phyloP scores from a whole-genome alignment of 2,797 vertebrate genomes.

The Agapornis canus region DNA sequence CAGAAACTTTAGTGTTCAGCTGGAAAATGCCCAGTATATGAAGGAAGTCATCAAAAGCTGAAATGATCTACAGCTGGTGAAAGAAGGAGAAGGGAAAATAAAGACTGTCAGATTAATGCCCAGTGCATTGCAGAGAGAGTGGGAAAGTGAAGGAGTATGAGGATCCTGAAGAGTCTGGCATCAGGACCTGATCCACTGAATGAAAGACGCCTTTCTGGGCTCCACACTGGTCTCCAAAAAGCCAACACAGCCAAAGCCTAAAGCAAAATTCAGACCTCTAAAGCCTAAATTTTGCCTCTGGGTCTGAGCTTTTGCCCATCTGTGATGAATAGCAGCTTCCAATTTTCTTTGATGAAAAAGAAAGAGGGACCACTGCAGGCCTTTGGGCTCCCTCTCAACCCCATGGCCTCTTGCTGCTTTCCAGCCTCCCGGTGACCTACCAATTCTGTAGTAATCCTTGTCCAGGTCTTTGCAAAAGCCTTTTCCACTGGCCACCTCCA shows the following conservation, averaged over 20 bases:
- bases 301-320: neutral
- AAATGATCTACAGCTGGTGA: too few relatives aligned
- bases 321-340: neutral
- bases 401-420: neutral
- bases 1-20: neutral
- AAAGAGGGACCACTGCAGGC: neutral
- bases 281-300: neutral
- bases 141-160: neutral
- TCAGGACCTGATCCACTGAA: neutral
- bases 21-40: neutral
- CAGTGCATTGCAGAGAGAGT: neutral
- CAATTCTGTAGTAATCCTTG: slow-evolving; percentile 63
- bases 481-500: slow-evolving; percentile 71
- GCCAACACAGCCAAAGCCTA: neutral
- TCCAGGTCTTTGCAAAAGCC: slow-evolving; percentile 63
- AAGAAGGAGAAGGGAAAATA: neutral
- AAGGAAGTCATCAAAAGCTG: neutral
- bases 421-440: slow-evolving; percentile 36
- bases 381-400: neutral
- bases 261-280: neutral
- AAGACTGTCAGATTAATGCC: neutral
- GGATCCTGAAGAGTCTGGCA: neutral
- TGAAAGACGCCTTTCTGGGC: neutral
- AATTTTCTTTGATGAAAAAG: neutral
- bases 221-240: neutral